phyloP scores from a whole-genome alignment of 53 echinoderm and acorn worm species.

The Paracentrotus lividus region DNA sequence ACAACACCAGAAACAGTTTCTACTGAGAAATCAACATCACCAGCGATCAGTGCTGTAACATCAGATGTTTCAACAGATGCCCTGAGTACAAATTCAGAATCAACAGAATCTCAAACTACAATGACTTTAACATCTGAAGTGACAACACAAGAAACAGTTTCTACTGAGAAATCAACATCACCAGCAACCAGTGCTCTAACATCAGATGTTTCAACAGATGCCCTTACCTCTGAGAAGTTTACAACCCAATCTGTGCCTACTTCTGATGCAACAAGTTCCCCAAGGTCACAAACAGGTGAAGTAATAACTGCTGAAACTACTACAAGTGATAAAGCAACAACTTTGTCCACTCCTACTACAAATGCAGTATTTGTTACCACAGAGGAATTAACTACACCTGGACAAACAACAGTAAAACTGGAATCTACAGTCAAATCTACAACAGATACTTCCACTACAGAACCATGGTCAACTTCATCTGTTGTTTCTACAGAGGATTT shows the following conservation, averaged over 20 bases:
- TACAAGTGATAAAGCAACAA: slow-evolving; percentile 12
- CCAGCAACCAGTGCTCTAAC: too few relatives aligned
- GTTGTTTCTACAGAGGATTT: too few relatives aligned
- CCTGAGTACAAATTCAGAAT: background rate
- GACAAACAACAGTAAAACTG: background rate
- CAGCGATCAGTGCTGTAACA: background rate
- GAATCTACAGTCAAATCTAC: background rate
- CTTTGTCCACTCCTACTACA: background rate
- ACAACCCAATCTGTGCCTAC: slow-evolving; percentile 8
- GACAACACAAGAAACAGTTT: background rate
- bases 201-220: too few relatives aligned
- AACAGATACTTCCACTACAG: background rate
- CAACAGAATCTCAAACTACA: slow-evolving; percentile 12
- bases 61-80: background rate
- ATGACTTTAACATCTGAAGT: background rate
- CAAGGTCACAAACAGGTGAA: background rate
- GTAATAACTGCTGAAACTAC: background rate
- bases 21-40: background rate
- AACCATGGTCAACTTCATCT: background rate
- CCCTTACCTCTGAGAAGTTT: too few relatives aligned
- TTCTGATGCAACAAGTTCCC: background rate
- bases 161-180: too few relatives aligned
- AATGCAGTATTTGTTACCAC: background rate
- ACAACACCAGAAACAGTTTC: background rate
- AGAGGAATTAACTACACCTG: background rate